These are phyloP conservation scores for Sceloporus tristichus DNA, from an alignment of 2,113 vertebrate species.

Conservation along the genomic window DNA sequence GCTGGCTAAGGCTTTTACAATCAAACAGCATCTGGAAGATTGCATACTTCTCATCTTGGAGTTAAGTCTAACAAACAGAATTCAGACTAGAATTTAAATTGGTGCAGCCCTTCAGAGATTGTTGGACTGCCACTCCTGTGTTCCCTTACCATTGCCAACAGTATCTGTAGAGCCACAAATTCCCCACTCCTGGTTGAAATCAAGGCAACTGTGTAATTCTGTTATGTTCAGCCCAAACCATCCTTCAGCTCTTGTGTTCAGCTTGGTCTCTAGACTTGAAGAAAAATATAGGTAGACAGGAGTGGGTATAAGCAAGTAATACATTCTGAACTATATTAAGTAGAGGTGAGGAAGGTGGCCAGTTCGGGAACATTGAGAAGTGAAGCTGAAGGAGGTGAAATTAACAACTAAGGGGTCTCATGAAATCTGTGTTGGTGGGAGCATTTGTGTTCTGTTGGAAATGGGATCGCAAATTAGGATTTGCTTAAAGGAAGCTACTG, in stretches of 20 bases:
- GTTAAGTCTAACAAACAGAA: too few species aligned
- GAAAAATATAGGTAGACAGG: not conserved
- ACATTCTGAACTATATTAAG: not conserved
- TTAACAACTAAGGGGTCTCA: not conserved
- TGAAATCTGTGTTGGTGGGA: not conserved
- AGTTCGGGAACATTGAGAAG: not conserved
- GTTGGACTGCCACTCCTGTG: too few species aligned
- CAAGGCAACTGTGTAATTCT: not conserved
- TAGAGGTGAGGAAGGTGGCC: not conserved
- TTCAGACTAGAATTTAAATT: too few species aligned
- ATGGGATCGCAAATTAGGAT: not conserved
- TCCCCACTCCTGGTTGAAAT: not conserved
- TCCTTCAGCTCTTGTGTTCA: not conserved
- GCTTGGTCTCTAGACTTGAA: not conserved
- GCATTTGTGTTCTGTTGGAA: not conserved
- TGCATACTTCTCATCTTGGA: too few species aligned
- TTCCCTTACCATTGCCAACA: not conserved
- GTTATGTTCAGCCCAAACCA: not conserved
- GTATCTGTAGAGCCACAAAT: not conserved
- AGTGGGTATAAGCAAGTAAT: not conserved
- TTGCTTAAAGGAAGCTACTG: not conserved
- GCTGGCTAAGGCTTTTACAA: too few species aligned
- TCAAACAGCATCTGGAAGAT: too few species aligned
- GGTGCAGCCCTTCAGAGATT: not conserved
- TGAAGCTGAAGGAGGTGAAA: not conserved